Evolutionary conservation across 2,113 vertebrate genomes (phyloP).

Genomic region (Alethe diademata): DNA sequence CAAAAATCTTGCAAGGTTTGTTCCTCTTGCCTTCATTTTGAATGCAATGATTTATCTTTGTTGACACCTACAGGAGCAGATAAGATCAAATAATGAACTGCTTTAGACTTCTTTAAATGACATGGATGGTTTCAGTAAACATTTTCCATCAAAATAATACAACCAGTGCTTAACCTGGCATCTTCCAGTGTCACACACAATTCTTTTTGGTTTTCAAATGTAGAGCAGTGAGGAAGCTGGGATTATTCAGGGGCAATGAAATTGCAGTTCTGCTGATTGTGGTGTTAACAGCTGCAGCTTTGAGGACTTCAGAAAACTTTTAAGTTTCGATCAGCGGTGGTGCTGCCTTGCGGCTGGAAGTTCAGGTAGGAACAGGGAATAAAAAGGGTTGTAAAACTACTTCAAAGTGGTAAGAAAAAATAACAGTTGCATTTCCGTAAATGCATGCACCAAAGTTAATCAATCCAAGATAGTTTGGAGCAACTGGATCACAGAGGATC

Average conservation of each 20-base stretch:
- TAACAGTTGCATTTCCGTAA: not conserved
- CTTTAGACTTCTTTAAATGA: not conserved
- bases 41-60: conserved; percentile 11
- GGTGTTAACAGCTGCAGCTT: not conserved
- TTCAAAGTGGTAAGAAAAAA: not conserved
- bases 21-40: not conserved
- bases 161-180: not conserved
- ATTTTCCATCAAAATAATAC: not conserved
- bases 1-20: not conserved
- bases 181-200: not conserved
- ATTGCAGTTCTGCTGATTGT: not conserved
- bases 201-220: not conserved
- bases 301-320: not conserved
- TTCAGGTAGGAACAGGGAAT: not conserved
- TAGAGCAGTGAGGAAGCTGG: not conserved
- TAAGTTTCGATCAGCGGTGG: not conserved
- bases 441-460: not conserved
- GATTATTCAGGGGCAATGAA: not conserved
- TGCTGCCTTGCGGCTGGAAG: not conserved
- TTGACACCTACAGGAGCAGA: conserved; percentile 16
- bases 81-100: conserved; percentile 22
- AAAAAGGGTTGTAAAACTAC: not conserved
- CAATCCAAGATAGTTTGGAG: not conserved
- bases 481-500: not conserved
- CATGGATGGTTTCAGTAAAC: conserved; percentile 10